Conservation (phyloP, 2,797 vertebrate genomes). For the Mus caroli region DNA sequence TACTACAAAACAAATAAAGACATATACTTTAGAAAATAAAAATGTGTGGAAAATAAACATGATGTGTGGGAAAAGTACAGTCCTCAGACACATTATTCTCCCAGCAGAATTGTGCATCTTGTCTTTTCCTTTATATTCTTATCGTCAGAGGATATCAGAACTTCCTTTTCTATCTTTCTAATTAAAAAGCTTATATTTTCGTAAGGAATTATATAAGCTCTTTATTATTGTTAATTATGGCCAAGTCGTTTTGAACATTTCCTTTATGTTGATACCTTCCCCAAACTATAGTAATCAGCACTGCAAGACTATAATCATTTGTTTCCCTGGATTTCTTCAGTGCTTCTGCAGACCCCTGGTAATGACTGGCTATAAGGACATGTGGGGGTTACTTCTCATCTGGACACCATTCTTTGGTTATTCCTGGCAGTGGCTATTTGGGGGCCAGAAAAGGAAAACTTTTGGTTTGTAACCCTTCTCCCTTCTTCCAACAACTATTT, state of each 20-base stretch:
- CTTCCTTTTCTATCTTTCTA: slow-evolving; percentile 2
- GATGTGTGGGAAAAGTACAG: neutral
- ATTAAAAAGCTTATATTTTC: neutral
- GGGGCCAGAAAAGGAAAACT: neutral
- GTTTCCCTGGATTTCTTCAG: neutral
- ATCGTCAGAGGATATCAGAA: neutral
- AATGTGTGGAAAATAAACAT: neutral
- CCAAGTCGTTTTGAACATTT: neutral
- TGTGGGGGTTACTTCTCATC: neutral
- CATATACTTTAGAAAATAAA: neutral
- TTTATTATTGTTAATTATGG: neutral
- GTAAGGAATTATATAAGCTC: neutral
- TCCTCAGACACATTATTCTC: neutral
- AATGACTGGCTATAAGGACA: neutral
- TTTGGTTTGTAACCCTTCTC: neutral
- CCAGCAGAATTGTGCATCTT: neutral
- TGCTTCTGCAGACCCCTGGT: neutral
- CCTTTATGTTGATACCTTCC: neutral
- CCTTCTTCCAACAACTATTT: neutral
- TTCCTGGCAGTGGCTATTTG: neutral
- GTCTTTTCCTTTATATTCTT: neutral
- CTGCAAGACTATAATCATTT: too few species aligned
- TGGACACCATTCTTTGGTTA: neutral
- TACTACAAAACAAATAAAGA: neutral
- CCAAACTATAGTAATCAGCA: too few species aligned